Base-by-base conservation (phyloP, 2,797 vertebrate species). In the Euphonia xanthogaster region DNA sequence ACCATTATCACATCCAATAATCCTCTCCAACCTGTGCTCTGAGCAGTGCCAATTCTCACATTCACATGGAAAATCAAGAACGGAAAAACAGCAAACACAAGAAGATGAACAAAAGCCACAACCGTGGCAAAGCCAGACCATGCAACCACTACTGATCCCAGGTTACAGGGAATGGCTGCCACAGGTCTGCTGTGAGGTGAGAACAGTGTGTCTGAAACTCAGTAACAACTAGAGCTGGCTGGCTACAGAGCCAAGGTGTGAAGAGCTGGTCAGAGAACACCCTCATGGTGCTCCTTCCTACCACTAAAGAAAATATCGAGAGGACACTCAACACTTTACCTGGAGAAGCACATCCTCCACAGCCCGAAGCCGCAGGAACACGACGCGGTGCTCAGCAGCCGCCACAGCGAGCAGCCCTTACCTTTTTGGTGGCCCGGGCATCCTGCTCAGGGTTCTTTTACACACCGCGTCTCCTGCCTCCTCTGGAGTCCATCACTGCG, bases 341-440 rank as follows among this genome's bases (percentile, higher is more conserved):
- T 77, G 71, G 19, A 63, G 33, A 70, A 79, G 50, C n/a, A 50
- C 40, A 58, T 42, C 40, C 20, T 61, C 31, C 63, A 14, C 20
- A 33, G 30, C 0, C 1, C 2, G 4, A 76, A 77, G 61, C 47
- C 3, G 3, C 24, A 60, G 81, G 57, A 66, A 72, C 37, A 16
- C 0, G 0, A n/a, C 1, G 3, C 2, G 27, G 8, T 15, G 30
- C 22, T 28, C 39, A 13, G 8, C 3, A 1, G 24, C 16, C 42
- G 16, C 18, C 57, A 11, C 7, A 33, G 9, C 33, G 30, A n/a
- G 12, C 7, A 21, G n/a, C 13, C n/a, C 27, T 77, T 44, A 23
- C 13, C 58, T 61, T 60, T 14, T 1, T 0, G 1, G 6, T 2
- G 58, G 7, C 18, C 28, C 4, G 0, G 0, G 30, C 5, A 2